phyloP scores from a whole-genome alignment of 2,113 vertebrate species.

The Daphoenositta chrysoptera region DNA sequence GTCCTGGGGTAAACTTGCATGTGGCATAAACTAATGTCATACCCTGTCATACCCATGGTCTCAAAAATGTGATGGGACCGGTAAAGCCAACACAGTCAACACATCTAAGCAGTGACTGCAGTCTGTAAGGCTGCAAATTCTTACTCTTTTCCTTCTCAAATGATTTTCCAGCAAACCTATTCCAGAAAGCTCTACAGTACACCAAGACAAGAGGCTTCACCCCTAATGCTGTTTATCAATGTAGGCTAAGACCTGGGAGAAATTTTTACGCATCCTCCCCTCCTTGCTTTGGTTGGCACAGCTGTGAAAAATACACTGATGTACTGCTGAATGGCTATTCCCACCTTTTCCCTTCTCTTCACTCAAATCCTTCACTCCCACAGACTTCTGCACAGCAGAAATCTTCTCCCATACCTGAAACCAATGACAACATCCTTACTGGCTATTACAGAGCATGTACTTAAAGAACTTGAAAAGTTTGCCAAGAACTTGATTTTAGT shows the following conservation, averaged over 20 bases:
- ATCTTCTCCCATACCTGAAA: background rate
- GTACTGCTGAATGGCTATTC: background rate
- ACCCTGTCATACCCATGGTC: background rate
- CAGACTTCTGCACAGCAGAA: background rate
- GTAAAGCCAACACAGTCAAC: background rate
- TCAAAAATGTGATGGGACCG: background rate
- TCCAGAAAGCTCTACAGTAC: background rate
- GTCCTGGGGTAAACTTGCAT: background rate
- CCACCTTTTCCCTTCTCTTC: background rate
- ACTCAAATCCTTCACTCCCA: background rate
- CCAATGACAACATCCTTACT: background rate
- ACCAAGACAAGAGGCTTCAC: background rate
- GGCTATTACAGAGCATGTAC: background rate
- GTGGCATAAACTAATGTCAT: background rate
- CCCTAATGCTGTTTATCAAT: background rate
- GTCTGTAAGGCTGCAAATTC: background rate
- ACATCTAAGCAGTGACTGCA: background rate
- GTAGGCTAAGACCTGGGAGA: background rate
- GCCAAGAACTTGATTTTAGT: background rate
- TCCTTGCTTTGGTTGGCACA: background rate
- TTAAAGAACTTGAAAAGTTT: background rate
- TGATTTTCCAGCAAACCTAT: background rate
- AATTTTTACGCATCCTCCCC: background rate
- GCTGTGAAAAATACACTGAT: background rate
- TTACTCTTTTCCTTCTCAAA: background rate